Base-by-base conservation (phyloP, 1,140 invertebrate genomes). In the Calephelis nemesis region DNA sequence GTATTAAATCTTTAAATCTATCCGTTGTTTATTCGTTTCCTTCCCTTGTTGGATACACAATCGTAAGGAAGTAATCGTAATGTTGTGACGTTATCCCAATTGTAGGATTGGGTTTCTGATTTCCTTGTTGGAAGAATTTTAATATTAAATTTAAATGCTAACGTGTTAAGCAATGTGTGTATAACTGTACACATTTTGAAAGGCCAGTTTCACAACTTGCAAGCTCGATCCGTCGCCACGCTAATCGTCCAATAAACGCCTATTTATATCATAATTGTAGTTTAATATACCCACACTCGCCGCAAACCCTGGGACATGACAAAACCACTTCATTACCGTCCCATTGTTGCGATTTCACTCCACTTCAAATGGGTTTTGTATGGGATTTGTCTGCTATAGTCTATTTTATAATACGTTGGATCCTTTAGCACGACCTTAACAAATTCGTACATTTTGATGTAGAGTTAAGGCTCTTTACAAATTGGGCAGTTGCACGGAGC, bases 211-310 rank as follows among this genome's bases (percentile, higher is more conserved):
- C 78, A 73, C 73, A 82, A 78, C 71, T 69, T 68, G 68, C 68
- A 69, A 62, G 65, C 52, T 50, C 73, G 68, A 74, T 72, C 69
- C 70, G 71, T 64, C 63, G 63, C 63, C 65, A 60, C 65, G 60
- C 79, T 85, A 85, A 87, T 85, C 76, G 82, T 73, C 74, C 82
- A 77, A 81, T 85, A 83, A 87, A 81, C 79, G 77, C 69, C 75
- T 78, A 82, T 84, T 83, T 82, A 84, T 75, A 81, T 78, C 77
- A 76, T 86, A 86, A 88, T 88, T 84, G 85, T 80, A 58, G 76
- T 79, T 83, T 86, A 88, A 88, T 86, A 84, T 79, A 79, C 76
- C 81, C 82, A 83, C 84, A 81, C 75, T 60, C 58, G 58, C 58
- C 39, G 58, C 58, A 39, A 60, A 60, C 30, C 58, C 58, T 60